These are phyloP conservation scores for Cichladusa arquata DNA, from an alignment of 2,113 vertebrate genomes.

Conservation along the genomic window DNA sequence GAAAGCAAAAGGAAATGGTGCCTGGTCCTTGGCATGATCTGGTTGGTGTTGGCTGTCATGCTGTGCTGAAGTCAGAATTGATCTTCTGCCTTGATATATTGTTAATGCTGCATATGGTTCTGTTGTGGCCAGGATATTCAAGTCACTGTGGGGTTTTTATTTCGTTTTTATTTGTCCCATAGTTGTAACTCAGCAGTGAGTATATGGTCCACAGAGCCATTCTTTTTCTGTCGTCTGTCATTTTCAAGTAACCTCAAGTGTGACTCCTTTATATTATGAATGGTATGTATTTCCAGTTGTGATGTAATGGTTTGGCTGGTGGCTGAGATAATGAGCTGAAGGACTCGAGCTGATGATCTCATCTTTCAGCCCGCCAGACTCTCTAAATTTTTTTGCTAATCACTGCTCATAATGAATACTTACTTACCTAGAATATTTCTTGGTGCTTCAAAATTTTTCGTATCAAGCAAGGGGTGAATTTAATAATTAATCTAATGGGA, in stretches of 20 bases:
- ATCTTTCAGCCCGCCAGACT: conserved; percentile 63
- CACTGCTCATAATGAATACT: conserved; percentile 27
- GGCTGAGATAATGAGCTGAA: conserved; percentile 68
- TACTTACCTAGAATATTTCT: conserved; percentile 35
- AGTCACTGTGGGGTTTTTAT: background rate
- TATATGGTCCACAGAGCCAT: background rate
- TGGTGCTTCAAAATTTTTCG: conserved; percentile 30
- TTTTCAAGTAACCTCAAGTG: conserved; percentile 25
- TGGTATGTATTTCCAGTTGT: conserved; percentile 51
- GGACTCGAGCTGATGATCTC: conserved; percentile 51
- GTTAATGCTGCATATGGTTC: background rate
- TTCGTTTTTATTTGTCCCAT: background rate
- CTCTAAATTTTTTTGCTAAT: conserved; percentile 57
- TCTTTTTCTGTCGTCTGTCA: background rate
- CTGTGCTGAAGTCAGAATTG: background rate
- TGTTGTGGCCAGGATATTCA: background rate
- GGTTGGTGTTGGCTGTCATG: background rate
- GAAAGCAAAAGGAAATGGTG: background rate
- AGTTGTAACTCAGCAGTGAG: background rate
- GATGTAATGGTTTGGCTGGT: conserved; percentile 59
- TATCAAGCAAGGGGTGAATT: background rate
- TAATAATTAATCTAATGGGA: conserved; percentile 22
- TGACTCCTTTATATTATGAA: conserved; percentile 46
- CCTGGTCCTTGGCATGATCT: background rate
- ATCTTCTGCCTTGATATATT: background rate